Conservation (phyloP, 2,888 invertebrate genomes). For the Achlya flavicornis region DNA sequence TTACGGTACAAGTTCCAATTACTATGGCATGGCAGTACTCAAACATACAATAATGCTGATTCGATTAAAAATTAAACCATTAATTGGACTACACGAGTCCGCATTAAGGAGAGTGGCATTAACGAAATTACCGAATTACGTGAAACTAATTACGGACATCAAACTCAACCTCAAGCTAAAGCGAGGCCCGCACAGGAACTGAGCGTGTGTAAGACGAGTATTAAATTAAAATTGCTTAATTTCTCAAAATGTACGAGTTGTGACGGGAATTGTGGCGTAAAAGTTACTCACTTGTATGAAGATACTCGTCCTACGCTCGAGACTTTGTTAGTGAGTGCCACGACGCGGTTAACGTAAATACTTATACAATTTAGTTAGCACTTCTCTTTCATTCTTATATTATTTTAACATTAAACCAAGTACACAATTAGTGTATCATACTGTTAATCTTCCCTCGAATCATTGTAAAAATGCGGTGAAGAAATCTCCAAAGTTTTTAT, state of each 20-base stretch:
- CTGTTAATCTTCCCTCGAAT: too few species aligned
- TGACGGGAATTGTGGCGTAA: not conserved
- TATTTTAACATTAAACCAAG: not conserved
- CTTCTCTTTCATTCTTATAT: not conserved
- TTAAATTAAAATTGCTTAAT: slow-evolving; percentile 61
- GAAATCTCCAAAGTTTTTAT: not conserved
- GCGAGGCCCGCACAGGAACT: slow-evolving; percentile 39
- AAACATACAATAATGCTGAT: slow-evolving; percentile 35
- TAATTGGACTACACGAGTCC: slow-evolving; percentile 55
- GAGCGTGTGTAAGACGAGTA: slow-evolving; percentile 43
- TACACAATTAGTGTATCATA: not conserved
- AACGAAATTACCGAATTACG: slow-evolving; percentile 64
- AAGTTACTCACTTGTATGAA: slow-evolving; percentile 12
- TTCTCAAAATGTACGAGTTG: slow-evolving; percentile 35
- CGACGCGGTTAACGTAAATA: not conserved
- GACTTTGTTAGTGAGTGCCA: slow-evolving; percentile 12
- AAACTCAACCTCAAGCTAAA: slow-evolving; percentile 63
- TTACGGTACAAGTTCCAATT: slow-evolving; percentile 25
- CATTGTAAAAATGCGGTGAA: not conserved
- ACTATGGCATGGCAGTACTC: slow-evolving; percentile 19
- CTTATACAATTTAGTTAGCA: not conserved
- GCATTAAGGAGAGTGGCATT: slow-evolving; percentile 57
- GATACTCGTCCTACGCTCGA: slow-evolving; percentile 8
- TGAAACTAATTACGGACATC: slow-evolving; percentile 72
- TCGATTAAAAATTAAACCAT: slow-evolving; percentile 56